These are phyloP conservation scores for Parazoanthus darwini DNA, from an alignment of 92 coral and sea anemone genomes.

Conservation along the genomic window DNA sequence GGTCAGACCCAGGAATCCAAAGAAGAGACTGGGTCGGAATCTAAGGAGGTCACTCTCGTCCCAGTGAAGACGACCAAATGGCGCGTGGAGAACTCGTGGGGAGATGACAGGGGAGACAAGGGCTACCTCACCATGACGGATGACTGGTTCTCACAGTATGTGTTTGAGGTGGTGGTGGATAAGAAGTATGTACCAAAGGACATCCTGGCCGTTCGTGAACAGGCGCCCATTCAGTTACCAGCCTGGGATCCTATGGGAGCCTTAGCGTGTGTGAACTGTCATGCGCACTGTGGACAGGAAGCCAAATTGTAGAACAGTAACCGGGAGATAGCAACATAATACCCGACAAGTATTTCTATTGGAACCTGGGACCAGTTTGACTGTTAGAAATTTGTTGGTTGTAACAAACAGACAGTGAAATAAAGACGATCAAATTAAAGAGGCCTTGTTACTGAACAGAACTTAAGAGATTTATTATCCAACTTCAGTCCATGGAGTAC, in stretches of 20 bases:
- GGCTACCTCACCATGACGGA: constrained; percentile 96
- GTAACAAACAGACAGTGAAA: too few species aligned
- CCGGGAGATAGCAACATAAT: neutral
- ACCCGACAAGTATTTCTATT: neutral
- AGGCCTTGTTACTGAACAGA: too few species aligned
- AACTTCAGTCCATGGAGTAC: too few species aligned
- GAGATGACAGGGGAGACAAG: constrained; percentile 94
- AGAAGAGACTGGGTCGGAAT: constrained; percentile 45
- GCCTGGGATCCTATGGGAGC: constrained; percentile 99
- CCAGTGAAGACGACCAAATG: constrained; percentile 89
- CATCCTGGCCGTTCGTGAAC: constrained; percentile 67
- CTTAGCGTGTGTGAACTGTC: constrained; percentile 78
- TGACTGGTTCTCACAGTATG: constrained; percentile 93
- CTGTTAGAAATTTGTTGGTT: too few species aligned
- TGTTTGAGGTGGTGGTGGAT: constrained; percentile 94
- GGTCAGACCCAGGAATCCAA: constrained; percentile 24
- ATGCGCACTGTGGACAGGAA: constrained; percentile 13
- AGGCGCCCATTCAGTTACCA: constrained; percentile 80
- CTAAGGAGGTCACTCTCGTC: constrained; percentile 48
- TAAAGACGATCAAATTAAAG: too few species aligned
- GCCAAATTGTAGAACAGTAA: constrained; percentile 19
- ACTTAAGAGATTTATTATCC: too few species aligned
- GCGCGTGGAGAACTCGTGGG: constrained; percentile 99
- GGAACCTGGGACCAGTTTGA: neutral
- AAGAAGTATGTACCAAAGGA: constrained; percentile 90